Percentiles rank a stretch among this genome's conserved stretches.
Evolutionary conservation across 2,888 invertebrate species (phyloP).

Genomic region (Drosophila cognata): DNA sequence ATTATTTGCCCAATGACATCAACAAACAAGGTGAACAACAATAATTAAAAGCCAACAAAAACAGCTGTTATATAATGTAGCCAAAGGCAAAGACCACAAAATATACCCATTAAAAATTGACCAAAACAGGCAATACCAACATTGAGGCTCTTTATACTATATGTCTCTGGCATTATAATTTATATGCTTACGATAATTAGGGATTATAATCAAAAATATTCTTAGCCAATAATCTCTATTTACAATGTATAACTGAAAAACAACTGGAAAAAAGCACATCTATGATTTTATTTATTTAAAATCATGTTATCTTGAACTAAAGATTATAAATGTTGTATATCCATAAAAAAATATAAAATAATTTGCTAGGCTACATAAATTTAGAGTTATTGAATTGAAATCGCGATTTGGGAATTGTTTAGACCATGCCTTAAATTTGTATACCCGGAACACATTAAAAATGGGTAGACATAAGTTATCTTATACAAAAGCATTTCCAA

Average conservation of each 20-base stretch:
- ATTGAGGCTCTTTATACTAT: neutral
- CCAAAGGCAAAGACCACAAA: slow-evolving; percentile 26
- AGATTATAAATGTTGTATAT: no score
- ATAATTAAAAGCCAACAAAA: slow-evolving; percentile 36
- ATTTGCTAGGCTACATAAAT: neutral
- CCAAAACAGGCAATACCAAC: neutral
- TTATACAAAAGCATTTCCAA: neutral
- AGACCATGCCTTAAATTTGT: neutral
- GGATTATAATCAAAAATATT: no score
- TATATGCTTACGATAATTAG: no score
- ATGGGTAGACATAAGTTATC: neutral
- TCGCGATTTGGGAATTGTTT: neutral
- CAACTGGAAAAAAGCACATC: neutral
- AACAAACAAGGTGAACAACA: slow-evolving; percentile 15
- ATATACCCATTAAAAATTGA: slow-evolving; percentile 15
- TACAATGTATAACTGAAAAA: neutral
- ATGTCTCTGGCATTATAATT: neutral
- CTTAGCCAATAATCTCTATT: neutral
- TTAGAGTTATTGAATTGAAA: neutral
- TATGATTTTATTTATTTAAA: neutral
- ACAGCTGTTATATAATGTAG: slow-evolving; percentile 20
- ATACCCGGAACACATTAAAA: neutral
- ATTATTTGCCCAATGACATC: slow-evolving; percentile 43
- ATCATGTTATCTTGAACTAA: neutral
- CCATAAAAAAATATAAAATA: neutral